Percentiles rank a stretch among this genome's conserved stretches.
Conservation (phyloP, 2,797 vertebrate species). For the Anabas testudineus region DNA sequence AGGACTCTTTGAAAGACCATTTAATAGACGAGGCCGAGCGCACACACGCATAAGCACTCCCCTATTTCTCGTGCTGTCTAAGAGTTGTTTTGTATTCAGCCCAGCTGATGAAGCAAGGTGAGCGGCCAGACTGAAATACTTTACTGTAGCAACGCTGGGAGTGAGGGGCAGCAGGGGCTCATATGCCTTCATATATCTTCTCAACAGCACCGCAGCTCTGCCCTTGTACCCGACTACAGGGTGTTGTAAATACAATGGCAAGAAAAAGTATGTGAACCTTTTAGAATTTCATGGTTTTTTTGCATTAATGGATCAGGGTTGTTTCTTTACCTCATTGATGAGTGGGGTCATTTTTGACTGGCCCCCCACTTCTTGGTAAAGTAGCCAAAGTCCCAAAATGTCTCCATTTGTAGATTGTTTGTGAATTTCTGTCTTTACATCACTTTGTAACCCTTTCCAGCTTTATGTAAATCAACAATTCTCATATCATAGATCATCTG, state of each 20-base stretch:
- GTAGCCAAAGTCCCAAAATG: no score
- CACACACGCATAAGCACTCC: slow-evolving; percentile 14
- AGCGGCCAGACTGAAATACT: slow-evolving; percentile 51
- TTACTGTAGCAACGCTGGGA: slow-evolving; percentile 35
- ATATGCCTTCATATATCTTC: slow-evolving; percentile 53
- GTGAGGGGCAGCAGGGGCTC: slow-evolving; percentile 23
- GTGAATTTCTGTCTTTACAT: no score
- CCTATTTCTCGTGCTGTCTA: slow-evolving; percentile 40
- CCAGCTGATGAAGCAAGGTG: slow-evolving; percentile 61
- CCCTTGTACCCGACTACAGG: slow-evolving; percentile 21
- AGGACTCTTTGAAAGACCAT: slow-evolving; percentile 82
- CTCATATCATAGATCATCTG: no score
- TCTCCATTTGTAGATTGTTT: no score
- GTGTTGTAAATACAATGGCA: slow-evolving; percentile 28
- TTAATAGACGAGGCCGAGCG: slow-evolving; percentile 65
- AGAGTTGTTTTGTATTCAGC: slow-evolving; percentile 69
- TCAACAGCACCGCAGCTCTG: slow-evolving; percentile 27
- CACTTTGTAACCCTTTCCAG: no score
- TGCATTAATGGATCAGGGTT: no score
- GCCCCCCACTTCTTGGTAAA: no score
- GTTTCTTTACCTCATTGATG: no score
- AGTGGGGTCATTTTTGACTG: no score
- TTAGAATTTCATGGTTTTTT: no score
- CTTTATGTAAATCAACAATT: no score
- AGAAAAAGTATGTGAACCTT: no score